A percentile compares a stretch with the other conserved stretches of the same genome.
phyloP scores from a whole-genome alignment of 35 echinoderm and acorn worm species.

The Lytechinus variegatus region DNA sequence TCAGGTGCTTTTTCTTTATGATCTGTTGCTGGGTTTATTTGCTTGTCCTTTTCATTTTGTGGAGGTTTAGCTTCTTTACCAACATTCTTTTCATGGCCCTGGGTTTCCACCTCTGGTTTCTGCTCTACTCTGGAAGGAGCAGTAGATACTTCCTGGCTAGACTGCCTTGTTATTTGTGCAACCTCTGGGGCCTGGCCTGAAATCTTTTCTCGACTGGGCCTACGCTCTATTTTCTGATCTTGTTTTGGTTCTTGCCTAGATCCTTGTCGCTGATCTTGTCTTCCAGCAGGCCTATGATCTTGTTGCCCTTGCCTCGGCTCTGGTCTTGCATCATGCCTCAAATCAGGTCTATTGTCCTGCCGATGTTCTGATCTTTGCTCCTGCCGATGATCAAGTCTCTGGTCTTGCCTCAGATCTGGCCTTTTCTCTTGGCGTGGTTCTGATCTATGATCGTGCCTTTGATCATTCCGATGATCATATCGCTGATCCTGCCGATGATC shows the following conservation, averaged over 20 bases:
- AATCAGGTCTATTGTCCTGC: not conserved
- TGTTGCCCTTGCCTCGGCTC: not conserved
- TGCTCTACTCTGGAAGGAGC: conserved; percentile 20
- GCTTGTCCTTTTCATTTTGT: conserved; percentile 11
- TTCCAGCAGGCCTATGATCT: not conserved
- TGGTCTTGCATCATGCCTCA: conserved; percentile 13
- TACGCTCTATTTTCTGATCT: too few species aligned
- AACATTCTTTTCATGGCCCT: conserved; percentile 10
- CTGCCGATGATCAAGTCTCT: not conserved
- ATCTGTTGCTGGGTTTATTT: not conserved
- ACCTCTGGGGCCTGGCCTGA: not conserved
- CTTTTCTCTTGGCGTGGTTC: not conserved
- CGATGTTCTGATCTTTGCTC: not conserved
- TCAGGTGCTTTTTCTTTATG: conserved; percentile 20
- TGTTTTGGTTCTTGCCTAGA: not conserved
- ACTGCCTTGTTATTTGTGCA: not conserved
- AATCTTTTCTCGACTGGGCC: not conserved
- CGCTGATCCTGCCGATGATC: not conserved
- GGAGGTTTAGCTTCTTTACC: conserved; percentile 4
- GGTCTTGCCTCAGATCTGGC: not conserved
- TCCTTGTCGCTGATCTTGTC: not conserved
- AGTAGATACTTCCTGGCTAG: not conserved
- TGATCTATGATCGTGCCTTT: not conserved
- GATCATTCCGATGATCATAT: not conserved
- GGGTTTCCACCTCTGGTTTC: not conserved